phyloP scores from a whole-genome alignment of 2,888 invertebrate genomes.

The Allygus modestus region DNA sequence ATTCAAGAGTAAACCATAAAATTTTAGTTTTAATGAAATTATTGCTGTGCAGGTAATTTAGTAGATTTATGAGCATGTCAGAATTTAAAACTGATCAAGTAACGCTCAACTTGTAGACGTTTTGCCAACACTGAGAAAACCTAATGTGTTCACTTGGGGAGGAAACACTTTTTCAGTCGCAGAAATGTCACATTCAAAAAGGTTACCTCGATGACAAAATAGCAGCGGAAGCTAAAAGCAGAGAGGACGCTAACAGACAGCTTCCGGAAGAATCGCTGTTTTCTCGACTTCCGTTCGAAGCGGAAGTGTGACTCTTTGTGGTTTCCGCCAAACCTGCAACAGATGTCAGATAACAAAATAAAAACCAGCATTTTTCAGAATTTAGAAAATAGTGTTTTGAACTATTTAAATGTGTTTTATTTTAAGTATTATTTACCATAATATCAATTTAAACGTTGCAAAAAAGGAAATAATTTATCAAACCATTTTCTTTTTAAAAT shows the following conservation, averaged over 20 bases:
- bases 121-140: slow-evolving; percentile 18
- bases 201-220: slow-evolving; percentile 47
- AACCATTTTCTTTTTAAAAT: neutral
- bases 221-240: slow-evolving; percentile 50
- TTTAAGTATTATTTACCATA: too few relatives aligned
- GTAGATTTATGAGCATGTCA: too few relatives aligned
- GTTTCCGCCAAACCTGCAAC: slow-evolving; percentile 54
- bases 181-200: slow-evolving; percentile 12
- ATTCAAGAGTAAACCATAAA: too few relatives aligned
- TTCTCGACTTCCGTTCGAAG: slow-evolving; percentile 56
- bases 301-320: slow-evolving; percentile 52
- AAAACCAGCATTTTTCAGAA: too few relatives aligned
- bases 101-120: neutral
- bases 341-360: neutral
- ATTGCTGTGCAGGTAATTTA: too few relatives aligned
- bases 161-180: slow-evolving; percentile 22
- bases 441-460: too few relatives aligned
- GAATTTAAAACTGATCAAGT: too few relatives aligned
- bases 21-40: too few relatives aligned
- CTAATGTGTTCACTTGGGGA: neutral
- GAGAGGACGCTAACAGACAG: slow-evolving; percentile 43
- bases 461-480: neutral
- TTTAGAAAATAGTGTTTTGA: too few relatives aligned
- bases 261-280: slow-evolving; percentile 54
- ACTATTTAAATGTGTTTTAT: too few relatives aligned